Percentiles rank a stretch among this genome's conserved stretches.
Evolutionary conservation across 1,140 invertebrate species (phyloP).

Genomic region (Panonychus citri): DNA sequence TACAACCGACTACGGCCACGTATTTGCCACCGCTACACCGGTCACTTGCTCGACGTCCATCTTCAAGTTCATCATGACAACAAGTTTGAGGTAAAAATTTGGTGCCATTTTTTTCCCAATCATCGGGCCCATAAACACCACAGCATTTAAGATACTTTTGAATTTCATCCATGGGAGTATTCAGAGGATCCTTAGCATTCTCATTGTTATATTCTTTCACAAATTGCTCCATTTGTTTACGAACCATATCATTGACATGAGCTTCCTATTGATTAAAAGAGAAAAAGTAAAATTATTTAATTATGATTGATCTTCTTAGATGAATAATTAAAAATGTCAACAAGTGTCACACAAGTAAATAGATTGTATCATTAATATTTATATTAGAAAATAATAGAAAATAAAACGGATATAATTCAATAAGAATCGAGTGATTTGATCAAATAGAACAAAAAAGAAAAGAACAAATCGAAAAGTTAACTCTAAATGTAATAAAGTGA

Average conservation of each 20-base stretch:
- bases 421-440: too few species aligned
- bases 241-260: not conserved
- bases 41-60: not conserved
- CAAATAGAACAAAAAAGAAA: too few species aligned
- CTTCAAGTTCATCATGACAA: not conserved
- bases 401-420: too few species aligned
- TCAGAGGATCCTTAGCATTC: not conserved
- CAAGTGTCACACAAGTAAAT: too few species aligned
- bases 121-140: constrained; percentile 13
- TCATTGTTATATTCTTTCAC: not conserved
- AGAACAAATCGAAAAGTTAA: too few species aligned
- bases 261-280: too few species aligned
- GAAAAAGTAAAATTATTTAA: too few species aligned
- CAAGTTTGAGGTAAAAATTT: not conserved
- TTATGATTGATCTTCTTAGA: too few species aligned
- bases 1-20: not conserved
- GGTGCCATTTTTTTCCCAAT: constrained; percentile 12
- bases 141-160: constrained; percentile 14
- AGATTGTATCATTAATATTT: too few species aligned
- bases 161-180: constrained; percentile 5
- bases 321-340: too few species aligned
- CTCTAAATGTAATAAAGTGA: too few species aligned
- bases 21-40: not conserved
- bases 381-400: too few species aligned
- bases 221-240: not conserved